Conservation (phyloP, 2,797 vertebrate genomes). For the Pangasius macronema region DNA sequence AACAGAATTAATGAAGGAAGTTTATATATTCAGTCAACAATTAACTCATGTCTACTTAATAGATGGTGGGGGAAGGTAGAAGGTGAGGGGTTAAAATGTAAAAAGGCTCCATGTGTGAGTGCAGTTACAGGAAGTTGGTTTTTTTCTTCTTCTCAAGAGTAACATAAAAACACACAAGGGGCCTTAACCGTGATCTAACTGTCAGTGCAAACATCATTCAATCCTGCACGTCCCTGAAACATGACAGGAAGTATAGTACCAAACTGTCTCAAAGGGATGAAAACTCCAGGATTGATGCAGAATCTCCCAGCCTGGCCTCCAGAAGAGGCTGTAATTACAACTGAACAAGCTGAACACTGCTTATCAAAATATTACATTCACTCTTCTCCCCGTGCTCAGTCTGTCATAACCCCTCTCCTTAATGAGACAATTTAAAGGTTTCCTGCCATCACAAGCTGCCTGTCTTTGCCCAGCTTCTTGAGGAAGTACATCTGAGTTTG, state of each 20-base stretch:
- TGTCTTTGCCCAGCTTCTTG: constrained; percentile 54
- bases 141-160: constrained; percentile 31
- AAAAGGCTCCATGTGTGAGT: constrained; percentile 59
- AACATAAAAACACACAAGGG: constrained; percentile 42
- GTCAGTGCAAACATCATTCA: constrained; percentile 50
- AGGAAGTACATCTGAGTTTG: constrained; percentile 61
- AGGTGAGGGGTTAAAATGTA: constrained; percentile 56
- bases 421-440: constrained; percentile 79
- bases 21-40: constrained; percentile 69
- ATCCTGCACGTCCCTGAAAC: constrained; percentile 33
- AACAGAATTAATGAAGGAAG: constrained; percentile 64
- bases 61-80: constrained; percentile 30
- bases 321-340: constrained; percentile 68
- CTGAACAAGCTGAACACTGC: constrained; percentile 59
- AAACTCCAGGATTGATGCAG: constrained; percentile 22
- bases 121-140: constrained; percentile 41
- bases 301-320: constrained; percentile 25
- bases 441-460: constrained; percentile 71
- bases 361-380: constrained; percentile 52
- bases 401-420: constrained; percentile 71
- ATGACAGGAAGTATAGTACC: constrained; percentile 52
- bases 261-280: constrained; percentile 53
- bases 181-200: constrained; percentile 44
- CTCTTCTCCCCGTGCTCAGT: constrained; percentile 60
- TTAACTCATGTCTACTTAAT: constrained; percentile 67